These are phyloP conservation scores for Cyclargus thomasi DNA, from an alignment of 1,140 invertebrate species.

Conservation along the genomic window DNA sequence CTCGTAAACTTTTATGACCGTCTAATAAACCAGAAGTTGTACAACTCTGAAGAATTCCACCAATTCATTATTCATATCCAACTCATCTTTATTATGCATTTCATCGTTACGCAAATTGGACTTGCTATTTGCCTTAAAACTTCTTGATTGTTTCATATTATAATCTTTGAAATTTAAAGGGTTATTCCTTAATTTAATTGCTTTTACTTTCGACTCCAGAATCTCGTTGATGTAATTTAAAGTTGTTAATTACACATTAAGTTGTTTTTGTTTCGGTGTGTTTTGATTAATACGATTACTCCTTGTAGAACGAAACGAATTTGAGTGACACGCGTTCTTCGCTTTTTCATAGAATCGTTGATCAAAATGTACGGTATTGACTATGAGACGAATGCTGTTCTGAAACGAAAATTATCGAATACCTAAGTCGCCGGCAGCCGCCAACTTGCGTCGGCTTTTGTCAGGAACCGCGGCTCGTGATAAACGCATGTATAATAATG, in stretches of 20 bases:
- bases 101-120: slow-evolving; percentile 16
- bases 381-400: too few species aligned
- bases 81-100: slow-evolving; percentile 15
- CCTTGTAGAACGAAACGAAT: too few species aligned
- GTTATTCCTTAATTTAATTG: slow-evolving; percentile 6
- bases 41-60: slow-evolving; percentile 15
- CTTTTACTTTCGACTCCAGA: background rate
- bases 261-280: background rate
- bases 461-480: too few species aligned
- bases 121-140: slow-evolving; percentile 10
- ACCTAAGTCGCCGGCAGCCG: too few species aligned
- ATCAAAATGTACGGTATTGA: too few species aligned
- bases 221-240: background rate
- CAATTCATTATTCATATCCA: slow-evolving; percentile 14
- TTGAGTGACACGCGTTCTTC: too few species aligned
- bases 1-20: slow-evolving; percentile 12
- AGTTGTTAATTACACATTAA: background rate
- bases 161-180: slow-evolving; percentile 8
- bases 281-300: background rate
- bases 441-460: too few species aligned
- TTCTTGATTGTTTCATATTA: slow-evolving; percentile 13
- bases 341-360: too few species aligned
- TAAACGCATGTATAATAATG: too few species aligned
- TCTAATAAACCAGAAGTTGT: slow-evolving; percentile 11
- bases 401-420: too few species aligned